Evolutionary conservation across 64 coral and sea anemone genomes (phyloP), one percentile per base, ranked within the genome.

Genomic region (Cladopsammia gracilis): DNA sequence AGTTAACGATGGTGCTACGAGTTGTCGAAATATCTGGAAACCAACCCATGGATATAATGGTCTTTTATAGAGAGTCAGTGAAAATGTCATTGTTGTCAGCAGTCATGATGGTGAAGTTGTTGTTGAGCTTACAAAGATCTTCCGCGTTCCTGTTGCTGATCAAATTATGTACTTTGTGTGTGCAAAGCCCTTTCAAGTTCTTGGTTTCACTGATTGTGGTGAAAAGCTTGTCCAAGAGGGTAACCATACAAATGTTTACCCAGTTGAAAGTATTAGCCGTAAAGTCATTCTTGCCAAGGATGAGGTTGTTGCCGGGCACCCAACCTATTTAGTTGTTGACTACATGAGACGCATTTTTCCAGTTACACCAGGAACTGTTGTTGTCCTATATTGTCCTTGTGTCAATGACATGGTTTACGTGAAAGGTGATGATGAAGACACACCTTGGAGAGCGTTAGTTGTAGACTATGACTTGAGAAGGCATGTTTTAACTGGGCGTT

Each of bases 321-420:
- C 57, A 19, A 88, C 24, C 42, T 85, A 78, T 25, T 60, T 82
- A 54, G 84, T 93, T 19, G 62, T 93, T 15, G 92, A 93, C 45
- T 93, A 70, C 58, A 88, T 93, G 91, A 51, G 83, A 12, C 57
- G 75, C 14, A 66, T 87, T 87, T 93, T 79, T 58, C 91, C 91
- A 59, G 56, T 93, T 9, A 47, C 61, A 88, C 42, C 77, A 46
- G 75, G 87, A 25, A 76, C 75, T 70, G 77, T 94, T 94, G 85
- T 94, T 68, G 61, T 94, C 5, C 92, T 85, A 45, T 94, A 80
- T 69, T 94, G 58, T 51, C 92, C 92, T 76, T 64, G 49, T 66
- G 18, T 75, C 42, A 88, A 94, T 88, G 92, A 94, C 47, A 94
- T 94, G 92, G 86, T 94, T 11, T 16, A 44, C 6, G 92, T 94